Conservation (phyloP, 1,140 invertebrate species). For the Drosophila rhopaloa region DNA sequence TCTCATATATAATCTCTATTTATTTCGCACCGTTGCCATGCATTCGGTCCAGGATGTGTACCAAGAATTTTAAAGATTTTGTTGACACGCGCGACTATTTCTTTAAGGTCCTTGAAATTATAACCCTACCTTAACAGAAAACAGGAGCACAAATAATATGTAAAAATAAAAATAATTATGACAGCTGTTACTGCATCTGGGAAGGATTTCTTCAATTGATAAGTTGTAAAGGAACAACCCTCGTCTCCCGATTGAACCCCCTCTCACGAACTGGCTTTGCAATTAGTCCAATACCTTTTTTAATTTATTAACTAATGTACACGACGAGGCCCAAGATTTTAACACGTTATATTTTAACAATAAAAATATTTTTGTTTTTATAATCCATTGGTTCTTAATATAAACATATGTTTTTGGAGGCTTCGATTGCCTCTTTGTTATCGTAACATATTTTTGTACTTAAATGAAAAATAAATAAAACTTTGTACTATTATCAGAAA, state of each 20-base stretch:
- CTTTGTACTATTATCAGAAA: no score
- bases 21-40: constrained; percentile 48
- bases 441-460: no score
- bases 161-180: constrained; percentile 29
- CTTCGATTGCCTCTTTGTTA: no score
- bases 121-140: constrained; percentile 33
- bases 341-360: neutral
- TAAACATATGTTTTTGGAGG: no score
- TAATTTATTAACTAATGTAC: constrained; percentile 4
- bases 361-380: neutral
- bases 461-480: no score
- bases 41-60: constrained; percentile 20
- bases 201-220: constrained; percentile 48
- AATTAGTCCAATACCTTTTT: constrained; percentile 54
- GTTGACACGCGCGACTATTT: constrained; percentile 57
- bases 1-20: constrained; percentile 59
- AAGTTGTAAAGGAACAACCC: constrained; percentile 61
- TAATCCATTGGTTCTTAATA: neutral
- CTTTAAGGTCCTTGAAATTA: neutral
- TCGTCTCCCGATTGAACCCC: constrained; percentile 9
- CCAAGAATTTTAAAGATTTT: constrained; percentile 35
- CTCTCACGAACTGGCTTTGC: constrained; percentile 29
- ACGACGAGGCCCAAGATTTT: neutral
- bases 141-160: constrained; percentile 1
- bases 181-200: constrained; percentile 61